These are phyloP conservation scores for Triops cancriformis DNA, from an alignment of 1,140 invertebrate genomes.

Conservation along the genomic window DNA sequence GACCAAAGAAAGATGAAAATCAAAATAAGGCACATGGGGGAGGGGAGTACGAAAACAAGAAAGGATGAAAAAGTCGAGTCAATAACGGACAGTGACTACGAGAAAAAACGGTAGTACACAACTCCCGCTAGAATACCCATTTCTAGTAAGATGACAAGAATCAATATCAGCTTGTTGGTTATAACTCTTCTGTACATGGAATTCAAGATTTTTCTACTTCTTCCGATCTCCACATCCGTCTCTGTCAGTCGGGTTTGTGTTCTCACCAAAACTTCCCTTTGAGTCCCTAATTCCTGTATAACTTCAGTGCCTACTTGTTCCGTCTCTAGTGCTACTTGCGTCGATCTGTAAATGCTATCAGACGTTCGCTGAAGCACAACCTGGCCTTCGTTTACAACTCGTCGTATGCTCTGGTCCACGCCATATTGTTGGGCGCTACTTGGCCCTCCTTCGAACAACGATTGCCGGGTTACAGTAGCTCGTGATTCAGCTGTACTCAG, in stretches of 20 bases:
- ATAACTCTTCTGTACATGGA: constrained; percentile 53
- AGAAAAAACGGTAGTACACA: constrained; percentile 51
- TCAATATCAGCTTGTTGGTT: constrained; percentile 57
- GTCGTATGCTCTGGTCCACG: constrained; percentile 32
- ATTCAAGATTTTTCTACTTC: constrained; percentile 50
- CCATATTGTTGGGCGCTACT: constrained; percentile 16
- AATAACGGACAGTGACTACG: background rate
- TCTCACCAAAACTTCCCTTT: constrained; percentile 53
- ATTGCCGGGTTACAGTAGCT: constrained; percentile 27
- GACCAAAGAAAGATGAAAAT: background rate
- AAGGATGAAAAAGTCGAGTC: no score
- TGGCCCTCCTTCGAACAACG: constrained; percentile 24
- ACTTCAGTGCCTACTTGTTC: constrained; percentile 69
- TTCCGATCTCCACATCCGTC: constrained; percentile 52
- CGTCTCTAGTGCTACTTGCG: constrained; percentile 64
- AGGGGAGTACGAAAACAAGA: background rate
- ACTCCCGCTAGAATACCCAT: constrained; percentile 48
- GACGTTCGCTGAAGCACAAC: constrained; percentile 52
- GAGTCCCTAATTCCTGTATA: constrained; percentile 53
- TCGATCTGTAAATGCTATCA: constrained; percentile 57
- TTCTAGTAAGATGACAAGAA: constrained; percentile 57
- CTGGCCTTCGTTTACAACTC: constrained; percentile 47
- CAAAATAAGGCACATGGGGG: background rate
- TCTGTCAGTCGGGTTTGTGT: constrained; percentile 51
- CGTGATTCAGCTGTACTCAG: constrained; percentile 29